Base-by-base conservation (phyloP, 2,113 vertebrate genomes). In the Tapirus terrestris region DNA sequence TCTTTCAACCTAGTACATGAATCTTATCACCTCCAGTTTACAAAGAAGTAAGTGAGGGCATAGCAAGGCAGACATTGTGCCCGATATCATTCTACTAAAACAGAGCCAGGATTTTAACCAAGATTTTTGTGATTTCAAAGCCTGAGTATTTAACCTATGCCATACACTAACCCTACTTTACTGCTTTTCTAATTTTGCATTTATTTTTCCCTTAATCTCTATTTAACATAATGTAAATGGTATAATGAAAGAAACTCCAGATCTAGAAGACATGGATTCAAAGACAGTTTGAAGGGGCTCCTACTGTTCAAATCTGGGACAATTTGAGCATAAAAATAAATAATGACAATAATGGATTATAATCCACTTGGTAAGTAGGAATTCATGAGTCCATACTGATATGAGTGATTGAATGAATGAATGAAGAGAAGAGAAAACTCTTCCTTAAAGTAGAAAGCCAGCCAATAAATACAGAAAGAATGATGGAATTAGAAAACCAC, bases 291-390 rank as follows among this genome's bases (percentile, higher is more conserved):
- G 48, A 94, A 94, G 61, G 8, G 56, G n/a, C 4, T 95, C 43
- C 20, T 43, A 36, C 53, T 93, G 18, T 91, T 48, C 48, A 92
- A 92, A 93, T 87, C 51, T 67, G n/a, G 29, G 45, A 85, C 43
- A 91, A 68, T 75, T 2, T 79, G 68, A 79, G 33, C 60, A 87
- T 93, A 14, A 72, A 94, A 89, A 72, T 89, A 94, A 92, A 70
- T 82, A 83, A 83, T 56, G 12, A 84, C 13, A 68, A 23, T 73
- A 65, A 89, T 53, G 33, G 16, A 68, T 92, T 90, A 58, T 65
- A 95, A 92, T 20, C 8, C 48, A 61, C 63, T 92, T 65, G 23
- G 36, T 53, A 90, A 83, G 70, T 29, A 94, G n/a, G 9, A 87
- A 76, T 48, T 84, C 43, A 31, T 60, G 51, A 53, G 13, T 83